Base-by-base conservation (phyloP, 2,797 vertebrate species). In the Poecilia wingei region DNA sequence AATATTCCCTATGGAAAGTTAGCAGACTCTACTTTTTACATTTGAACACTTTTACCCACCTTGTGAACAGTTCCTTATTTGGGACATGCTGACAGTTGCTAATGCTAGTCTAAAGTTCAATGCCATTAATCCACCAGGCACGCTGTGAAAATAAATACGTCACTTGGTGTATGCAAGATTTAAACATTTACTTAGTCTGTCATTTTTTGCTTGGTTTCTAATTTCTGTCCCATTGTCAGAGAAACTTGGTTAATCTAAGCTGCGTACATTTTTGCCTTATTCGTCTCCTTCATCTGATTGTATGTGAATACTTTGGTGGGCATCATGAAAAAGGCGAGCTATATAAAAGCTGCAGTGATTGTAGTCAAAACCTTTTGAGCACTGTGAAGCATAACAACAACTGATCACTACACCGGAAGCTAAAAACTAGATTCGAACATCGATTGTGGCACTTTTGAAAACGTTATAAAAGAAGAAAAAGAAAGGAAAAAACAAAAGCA, bases 361-460 rank as follows among this genome's bases (percentile, higher is more conserved):
- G 20, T 33, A 13, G 18, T 46, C 3, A 46, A 53, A 68, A 3
- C 33, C 33, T 33, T 31, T n/a, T 45, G 39, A 55, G 57, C 72
- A 45, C 28, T 57, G 59, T 47, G 55, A 43, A 72, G n/a, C 43
- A 41, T 28, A 12, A 25, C 13, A 28, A 61, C 0, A 18, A 55
- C 64, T 18, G 68, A 72, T 72, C 43, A 53, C 49, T 46, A 45
- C 71, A 53, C 78, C 66, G 77, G 74, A 77, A 57, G 53, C 3
- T 78, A 51, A 81, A 79, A 78, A 79, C 53, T 57, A 81, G 53
- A 45, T 86, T 85, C 87, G 82, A 89, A 91, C 84, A 80, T 91
- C 70, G 47, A 39, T 84, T 82, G 82, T 79, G 86, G 87, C 87
- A 93, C 89, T 89, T 92, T 88, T 68, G 72, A 78, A 66, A 70